Evolutionary conservation across 2,113 vertebrate genomes (phyloP).

Genomic region (Rhinichthys klamathensis): DNA sequence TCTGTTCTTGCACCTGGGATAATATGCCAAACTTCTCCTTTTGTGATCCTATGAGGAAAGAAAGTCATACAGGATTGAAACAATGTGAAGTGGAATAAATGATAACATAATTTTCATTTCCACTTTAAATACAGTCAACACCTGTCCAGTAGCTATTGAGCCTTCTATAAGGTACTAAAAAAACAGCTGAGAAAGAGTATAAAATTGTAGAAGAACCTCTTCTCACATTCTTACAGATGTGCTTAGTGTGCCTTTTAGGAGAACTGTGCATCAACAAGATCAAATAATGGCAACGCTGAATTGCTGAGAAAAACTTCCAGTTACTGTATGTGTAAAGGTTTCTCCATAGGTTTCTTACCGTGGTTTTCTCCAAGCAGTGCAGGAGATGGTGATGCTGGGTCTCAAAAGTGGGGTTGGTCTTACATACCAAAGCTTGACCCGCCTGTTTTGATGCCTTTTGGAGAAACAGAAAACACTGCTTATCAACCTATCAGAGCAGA

Average conservation of each 20-base stretch:
- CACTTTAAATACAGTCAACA: background rate
- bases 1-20: conserved; percentile 3
- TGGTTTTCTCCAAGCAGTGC: conserved; percentile 97
- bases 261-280: background rate
- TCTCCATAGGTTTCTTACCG: conserved; percentile 79
- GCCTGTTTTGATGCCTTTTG: conserved; percentile 87
- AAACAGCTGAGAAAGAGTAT: background rate
- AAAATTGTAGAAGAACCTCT: background rate
- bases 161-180: background rate
- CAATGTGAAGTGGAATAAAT: background rate
- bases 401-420: conserved; percentile 86
- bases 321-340: background rate
- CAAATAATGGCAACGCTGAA: background rate
- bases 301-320: background rate
- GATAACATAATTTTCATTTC: background rate
- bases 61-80: too few relatives aligned
- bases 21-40: conserved; percentile 4
- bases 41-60: conserved; percentile 1
- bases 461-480: conserved; percentile 63
- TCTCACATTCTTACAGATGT: conserved; percentile 3
- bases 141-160: background rate
- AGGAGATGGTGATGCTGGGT: conserved; percentile 93
- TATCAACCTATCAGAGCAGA: conserved; percentile 28
- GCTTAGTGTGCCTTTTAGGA: background rate
- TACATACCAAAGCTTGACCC: conserved; percentile 86